These are phyloP conservation scores for Colius striatus DNA, from an alignment of 2,113 vertebrate genomes.

Conservation along the genomic window DNA sequence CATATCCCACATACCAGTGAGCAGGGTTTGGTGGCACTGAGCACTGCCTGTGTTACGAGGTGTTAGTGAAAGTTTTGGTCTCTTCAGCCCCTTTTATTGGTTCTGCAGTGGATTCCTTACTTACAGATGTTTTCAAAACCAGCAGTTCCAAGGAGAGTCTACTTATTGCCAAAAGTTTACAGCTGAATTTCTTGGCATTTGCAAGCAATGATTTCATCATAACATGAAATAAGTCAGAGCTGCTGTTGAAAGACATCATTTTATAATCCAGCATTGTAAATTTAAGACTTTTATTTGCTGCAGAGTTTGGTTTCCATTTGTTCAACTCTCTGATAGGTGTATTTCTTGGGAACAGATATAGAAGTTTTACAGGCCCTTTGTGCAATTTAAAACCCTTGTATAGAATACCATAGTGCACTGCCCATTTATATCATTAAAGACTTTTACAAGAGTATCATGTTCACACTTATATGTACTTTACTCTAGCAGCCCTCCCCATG, in stretches of 20 bases:
- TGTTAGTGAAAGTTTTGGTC: slow-evolving; percentile 66
- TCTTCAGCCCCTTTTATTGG: slow-evolving; percentile 63
- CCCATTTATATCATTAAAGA: slow-evolving; percentile 53
- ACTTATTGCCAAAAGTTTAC: slow-evolving; percentile 67
- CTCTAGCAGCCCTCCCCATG: neutral
- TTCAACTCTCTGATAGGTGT: slow-evolving; percentile 36
- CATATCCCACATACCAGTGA: slow-evolving; percentile 41
- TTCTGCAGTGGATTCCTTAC: slow-evolving; percentile 59
- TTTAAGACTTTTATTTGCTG: slow-evolving; percentile 53
- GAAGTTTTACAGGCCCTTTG: slow-evolving; percentile 61
- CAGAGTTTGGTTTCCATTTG: slow-evolving; percentile 60
- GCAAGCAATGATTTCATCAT: slow-evolving; percentile 49
- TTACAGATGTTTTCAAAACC: slow-evolving; percentile 69
- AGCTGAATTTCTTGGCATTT: slow-evolving; percentile 45
- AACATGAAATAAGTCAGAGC: slow-evolving; percentile 33
- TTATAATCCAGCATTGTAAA: slow-evolving; percentile 60
- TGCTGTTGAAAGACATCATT: slow-evolving; percentile 43
- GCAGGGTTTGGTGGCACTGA: slow-evolving; percentile 43
- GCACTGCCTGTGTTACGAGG: slow-evolving; percentile 54
- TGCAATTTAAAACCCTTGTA: slow-evolving; percentile 49
- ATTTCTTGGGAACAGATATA: slow-evolving; percentile 59
- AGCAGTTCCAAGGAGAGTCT: slow-evolving; percentile 38
- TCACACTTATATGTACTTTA: slow-evolving; percentile 20
- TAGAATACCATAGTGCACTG: neutral
- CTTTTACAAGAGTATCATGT: slow-evolving; percentile 45